phyloP scores from a whole-genome alignment of 2,888 invertebrate genomes.

The Calephelis perditalis region DNA sequence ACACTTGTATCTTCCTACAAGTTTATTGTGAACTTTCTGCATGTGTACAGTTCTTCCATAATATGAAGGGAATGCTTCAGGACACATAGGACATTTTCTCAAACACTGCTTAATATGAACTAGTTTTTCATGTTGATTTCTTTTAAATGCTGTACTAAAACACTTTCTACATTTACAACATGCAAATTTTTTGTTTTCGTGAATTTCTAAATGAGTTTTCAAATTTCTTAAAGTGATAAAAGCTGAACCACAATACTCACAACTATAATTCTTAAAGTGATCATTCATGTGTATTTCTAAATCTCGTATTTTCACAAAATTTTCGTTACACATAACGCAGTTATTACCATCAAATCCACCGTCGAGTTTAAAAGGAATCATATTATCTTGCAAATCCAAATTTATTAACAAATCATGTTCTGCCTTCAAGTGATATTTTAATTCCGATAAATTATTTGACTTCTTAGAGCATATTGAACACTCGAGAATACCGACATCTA shows the following conservation, averaged over 20 bases:
- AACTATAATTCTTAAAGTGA: constrained; percentile 66
- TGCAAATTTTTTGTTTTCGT: constrained; percentile 52
- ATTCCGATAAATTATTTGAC: constrained; percentile 39
- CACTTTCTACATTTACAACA: constrained; percentile 71
- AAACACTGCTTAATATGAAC: constrained; percentile 66
- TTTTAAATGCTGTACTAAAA: constrained; percentile 63
- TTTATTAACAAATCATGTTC: constrained; percentile 48
- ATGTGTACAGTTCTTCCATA: constrained; percentile 66
- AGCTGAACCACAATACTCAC: constrained; percentile 62
- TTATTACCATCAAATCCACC: constrained; percentile 42
- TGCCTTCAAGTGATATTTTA: constrained; percentile 51
- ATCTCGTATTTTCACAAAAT: constrained; percentile 54
- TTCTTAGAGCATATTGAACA: constrained; percentile 54
- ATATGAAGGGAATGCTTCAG: constrained; percentile 60
- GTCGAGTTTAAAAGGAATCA: constrained; percentile 55
- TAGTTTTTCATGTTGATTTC: constrained; percentile 66
- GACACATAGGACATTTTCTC: constrained; percentile 61
- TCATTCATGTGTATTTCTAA: constrained; percentile 67
- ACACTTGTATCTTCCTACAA: constrained; percentile 63
- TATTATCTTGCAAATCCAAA: constrained; percentile 43
- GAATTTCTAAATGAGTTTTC: constrained; percentile 53
- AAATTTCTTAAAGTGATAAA: constrained; percentile 61
- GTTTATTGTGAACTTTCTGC: constrained; percentile 50
- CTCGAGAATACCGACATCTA: constrained; percentile 55
- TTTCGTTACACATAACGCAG: constrained; percentile 52